Conservation (phyloP, 1,140 invertebrate species). For the Atta colombica region DNA sequence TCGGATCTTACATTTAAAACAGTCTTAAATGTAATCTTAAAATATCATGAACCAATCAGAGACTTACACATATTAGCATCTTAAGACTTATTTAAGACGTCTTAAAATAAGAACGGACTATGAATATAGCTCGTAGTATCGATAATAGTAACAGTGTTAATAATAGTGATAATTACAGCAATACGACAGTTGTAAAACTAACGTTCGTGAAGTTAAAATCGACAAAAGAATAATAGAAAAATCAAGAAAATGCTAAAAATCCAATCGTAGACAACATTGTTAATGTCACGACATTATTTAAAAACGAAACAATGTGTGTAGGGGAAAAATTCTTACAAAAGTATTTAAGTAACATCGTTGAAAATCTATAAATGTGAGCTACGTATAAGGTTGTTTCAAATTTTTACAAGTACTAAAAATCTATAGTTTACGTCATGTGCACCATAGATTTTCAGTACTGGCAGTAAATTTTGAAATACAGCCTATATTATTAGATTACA, state of each 20-base stretch:
- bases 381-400: background rate
- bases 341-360: constrained; percentile 76
- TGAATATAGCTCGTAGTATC: no score
- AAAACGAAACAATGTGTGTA: constrained; percentile 40
- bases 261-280: background rate
- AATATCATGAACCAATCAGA: no score
- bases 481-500: constrained; percentile 40
- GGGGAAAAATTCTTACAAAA: constrained; percentile 52
- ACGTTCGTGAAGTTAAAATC: constrained; percentile 13
- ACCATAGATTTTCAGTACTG: no score
- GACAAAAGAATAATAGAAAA: constrained; percentile 9
- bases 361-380: constrained; percentile 37
- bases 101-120: no score
- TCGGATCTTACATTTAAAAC: no score
- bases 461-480: no score
- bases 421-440: no score
- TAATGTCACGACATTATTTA: background rate
- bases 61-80: no score
- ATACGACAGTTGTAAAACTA: constrained; percentile 24
- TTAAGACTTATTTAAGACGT: no score
- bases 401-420: no score
- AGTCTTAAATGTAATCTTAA: no score
- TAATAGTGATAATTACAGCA: constrained; percentile 44
- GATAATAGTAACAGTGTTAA: constrained; percentile 27
- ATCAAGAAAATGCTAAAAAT: constrained; percentile 3